Base-by-base conservation (phyloP, 1,140 invertebrate species). In the Antheraea mylitta region DNA sequence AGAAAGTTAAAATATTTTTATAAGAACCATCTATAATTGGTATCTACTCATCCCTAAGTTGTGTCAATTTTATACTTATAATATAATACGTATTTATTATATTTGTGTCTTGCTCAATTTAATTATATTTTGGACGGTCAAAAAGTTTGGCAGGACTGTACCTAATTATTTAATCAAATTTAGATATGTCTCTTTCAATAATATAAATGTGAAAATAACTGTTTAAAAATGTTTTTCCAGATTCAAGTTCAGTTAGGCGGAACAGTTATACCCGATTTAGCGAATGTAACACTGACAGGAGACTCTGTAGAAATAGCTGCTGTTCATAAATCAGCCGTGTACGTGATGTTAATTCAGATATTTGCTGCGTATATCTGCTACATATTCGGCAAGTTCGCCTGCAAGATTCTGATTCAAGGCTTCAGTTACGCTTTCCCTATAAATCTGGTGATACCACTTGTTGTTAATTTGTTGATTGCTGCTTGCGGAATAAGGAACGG, bases 401-500 rank as follows among this genome's bases (percentile, higher is more conserved):
- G 98, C 92, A 99, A 99, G 93, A 99, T 99, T 79, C 94, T 98
- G 72, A 99, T 99, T 69, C 98, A 99, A 92, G 97, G 97, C 37
- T 98, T 99, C 93, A 98, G 98, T 85, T 99, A 98, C 83, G 97
- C 98, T 0, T 98, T 99, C 74, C 98, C 98, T 0, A 96, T 99
- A 0, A 98, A 97, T 86, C 93, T 99, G 66, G 97, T 97, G 0
- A 97, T 99, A 74, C 98, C 98, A 0, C 94, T 99, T 0, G 95
- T 96, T 0, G 96, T 99, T 22, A 98, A 97, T 0, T 87, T 99
- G 18, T 89, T 98, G 72, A 98, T 98, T 72, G 95, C 97, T 18
- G 96, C 96, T 8, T 98, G 98, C 81, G 98, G 97, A 18, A 92
- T 98, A 11, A 94, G 97, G 37, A 96, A 96, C 71, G 96, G 96